Percentiles rank a stretch among this genome's conserved stretches.
These are phyloP conservation scores for Pheucticus melanocephalus DNA, from an alignment of 2,113 vertebrate genomes.

Conservation along the genomic window DNA sequence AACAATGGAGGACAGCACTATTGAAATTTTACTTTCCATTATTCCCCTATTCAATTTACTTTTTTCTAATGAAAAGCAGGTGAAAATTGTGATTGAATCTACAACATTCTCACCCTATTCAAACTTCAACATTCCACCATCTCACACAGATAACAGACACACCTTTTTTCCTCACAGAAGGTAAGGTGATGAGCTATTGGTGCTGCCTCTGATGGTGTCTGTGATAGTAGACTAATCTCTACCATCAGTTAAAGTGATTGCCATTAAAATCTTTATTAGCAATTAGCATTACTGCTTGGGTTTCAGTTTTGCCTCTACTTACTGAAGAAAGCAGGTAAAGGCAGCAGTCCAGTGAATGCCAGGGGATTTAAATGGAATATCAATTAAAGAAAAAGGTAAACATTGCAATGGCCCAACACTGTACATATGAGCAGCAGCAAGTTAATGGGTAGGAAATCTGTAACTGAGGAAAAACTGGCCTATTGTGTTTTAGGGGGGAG, in stretches of 20 bases:
- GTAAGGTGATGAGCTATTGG: constrained; percentile 6
- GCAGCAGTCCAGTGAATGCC: background rate
- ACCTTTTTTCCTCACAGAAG: background rate
- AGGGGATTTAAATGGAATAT: constrained; percentile 11
- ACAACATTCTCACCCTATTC: background rate
- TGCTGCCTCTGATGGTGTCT: constrained; percentile 1
- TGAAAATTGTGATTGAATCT: background rate
- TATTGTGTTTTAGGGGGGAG: background rate
- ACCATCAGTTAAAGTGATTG: constrained; percentile 53
- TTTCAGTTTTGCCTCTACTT: background rate
- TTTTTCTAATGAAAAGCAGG: background rate
- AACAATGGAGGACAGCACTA: background rate
- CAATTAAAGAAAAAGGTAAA: constrained; percentile 10
- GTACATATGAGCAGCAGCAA: background rate
- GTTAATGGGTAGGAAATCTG: background rate
- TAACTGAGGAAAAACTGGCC: background rate
- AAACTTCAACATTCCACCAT: background rate
- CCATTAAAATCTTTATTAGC: constrained; percentile 62
- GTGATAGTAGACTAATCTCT: constrained; percentile 33
- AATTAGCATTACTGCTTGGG: constrained; percentile 44
- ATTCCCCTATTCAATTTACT: background rate
- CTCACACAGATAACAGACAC: background rate
- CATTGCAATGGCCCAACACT: background rate
- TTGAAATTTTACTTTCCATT: background rate
- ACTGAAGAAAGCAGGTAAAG: background rate